Conservation (phyloP, 2,797 vertebrate genomes). For the Arnoldichthys spilopterus region DNA sequence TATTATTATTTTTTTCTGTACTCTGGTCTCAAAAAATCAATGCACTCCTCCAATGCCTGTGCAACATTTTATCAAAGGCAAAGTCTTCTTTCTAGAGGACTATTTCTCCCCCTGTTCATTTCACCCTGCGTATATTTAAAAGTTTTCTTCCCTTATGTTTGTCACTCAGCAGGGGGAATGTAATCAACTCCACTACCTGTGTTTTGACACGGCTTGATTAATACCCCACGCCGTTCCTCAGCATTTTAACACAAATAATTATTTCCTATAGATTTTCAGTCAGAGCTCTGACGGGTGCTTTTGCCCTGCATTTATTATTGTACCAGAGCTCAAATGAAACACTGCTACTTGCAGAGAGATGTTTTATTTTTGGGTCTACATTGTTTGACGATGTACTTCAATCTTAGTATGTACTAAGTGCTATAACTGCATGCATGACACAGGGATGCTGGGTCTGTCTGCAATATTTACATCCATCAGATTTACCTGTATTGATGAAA, state of each 20-base stretch:
- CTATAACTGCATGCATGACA: neutral
- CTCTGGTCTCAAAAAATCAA: conserved; percentile 70
- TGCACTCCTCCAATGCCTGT: conserved; percentile 66
- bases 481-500: neutral
- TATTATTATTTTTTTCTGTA: conserved; percentile 66
- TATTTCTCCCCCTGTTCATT: conserved; percentile 51
- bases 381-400: neutral
- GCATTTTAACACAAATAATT: conserved; percentile 66
- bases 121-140: conserved; percentile 55
- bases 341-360: conserved; percentile 32
- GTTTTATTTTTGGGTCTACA: conserved; percentile 15
- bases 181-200: conserved; percentile 67
- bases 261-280: conserved; percentile 64
- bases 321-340: conserved; percentile 42
- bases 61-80: conserved; percentile 67
- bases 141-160: conserved; percentile 67
- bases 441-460: neutral
- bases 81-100: conserved; percentile 55
- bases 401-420: neutral
- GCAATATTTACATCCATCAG: neutral
- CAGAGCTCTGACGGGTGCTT: conserved; percentile 54
- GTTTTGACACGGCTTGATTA: conserved; percentile 68
- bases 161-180: conserved; percentile 62
- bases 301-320: conserved; percentile 55
- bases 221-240: conserved; percentile 62